A percentile compares a stretch with the other conserved stretches of the same genome.
Evolutionary conservation across 1,140 invertebrate genomes (phyloP).

Genomic region (Trigoniulus corallinus): DNA sequence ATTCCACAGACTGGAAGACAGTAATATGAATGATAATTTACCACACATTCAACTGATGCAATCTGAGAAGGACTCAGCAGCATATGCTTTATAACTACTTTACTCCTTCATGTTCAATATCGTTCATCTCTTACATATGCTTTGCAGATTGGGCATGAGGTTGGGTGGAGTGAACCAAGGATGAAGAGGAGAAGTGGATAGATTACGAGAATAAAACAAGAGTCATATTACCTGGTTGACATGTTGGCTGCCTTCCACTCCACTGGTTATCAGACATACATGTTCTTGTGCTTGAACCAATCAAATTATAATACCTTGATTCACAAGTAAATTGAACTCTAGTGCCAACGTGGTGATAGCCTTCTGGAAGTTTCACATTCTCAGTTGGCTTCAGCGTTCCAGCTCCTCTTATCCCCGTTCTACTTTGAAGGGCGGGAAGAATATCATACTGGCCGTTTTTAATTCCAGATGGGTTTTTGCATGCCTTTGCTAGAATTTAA

Average conservation of each 20-base stretch:
- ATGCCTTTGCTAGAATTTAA: neutral
- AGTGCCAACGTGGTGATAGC: constrained; percentile 6
- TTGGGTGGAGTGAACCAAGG: too few relatives aligned
- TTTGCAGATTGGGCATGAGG: too few relatives aligned
- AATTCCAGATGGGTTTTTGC: neutral
- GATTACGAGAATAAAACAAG: too few relatives aligned
- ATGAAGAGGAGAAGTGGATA: too few relatives aligned
- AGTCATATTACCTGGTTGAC: constrained; percentile 9
- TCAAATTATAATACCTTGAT: constrained; percentile 10
- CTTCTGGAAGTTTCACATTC: neutral
- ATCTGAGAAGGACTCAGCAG: too few relatives aligned
- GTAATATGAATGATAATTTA: too few relatives aligned
- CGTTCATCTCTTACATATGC: too few relatives aligned
- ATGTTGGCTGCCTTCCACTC: constrained; percentile 10
- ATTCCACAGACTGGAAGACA: constrained; percentile 11
- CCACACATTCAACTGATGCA: too few relatives aligned
- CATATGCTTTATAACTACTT: too few relatives aligned
- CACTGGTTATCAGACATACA: constrained; percentile 7
- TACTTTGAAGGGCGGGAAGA: neutral
- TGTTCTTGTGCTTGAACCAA: constrained; percentile 9
- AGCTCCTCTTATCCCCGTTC: neutral
- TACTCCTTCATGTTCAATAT: too few relatives aligned
- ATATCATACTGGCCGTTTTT: neutral
- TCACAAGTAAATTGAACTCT: constrained; percentile 9
- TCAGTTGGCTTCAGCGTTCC: neutral